A percentile compares a stretch with the other conserved stretches of the same genome.
Evolutionary conservation across 2,888 invertebrate species (phyloP).

Genomic region (Gisinianus flammeolus): DNA sequence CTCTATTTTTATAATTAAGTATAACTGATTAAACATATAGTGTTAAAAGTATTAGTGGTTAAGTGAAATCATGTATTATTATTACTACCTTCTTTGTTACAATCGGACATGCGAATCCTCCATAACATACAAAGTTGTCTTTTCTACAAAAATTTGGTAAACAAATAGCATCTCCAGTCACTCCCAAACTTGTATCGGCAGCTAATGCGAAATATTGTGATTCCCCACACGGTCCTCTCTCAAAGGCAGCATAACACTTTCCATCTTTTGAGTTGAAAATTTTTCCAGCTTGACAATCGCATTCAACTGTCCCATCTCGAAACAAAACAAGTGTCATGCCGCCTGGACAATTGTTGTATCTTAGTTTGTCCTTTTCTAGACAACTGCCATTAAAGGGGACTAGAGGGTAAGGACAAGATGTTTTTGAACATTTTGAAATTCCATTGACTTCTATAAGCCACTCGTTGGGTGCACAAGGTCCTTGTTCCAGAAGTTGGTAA

Average conservation of each 20-base stretch:
- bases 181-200: not conserved
- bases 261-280: slow-evolving; percentile 43
- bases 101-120: not conserved
- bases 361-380: too few species aligned
- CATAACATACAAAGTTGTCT: slow-evolving; percentile 48
- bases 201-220: slow-evolving; percentile 33
- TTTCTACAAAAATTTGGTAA: slow-evolving; percentile 43
- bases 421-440: slow-evolving; percentile 1
- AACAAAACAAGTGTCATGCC: slow-evolving; percentile 43
- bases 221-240: slow-evolving; percentile 47
- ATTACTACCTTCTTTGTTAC: slow-evolving; percentile 1
- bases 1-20: slow-evolving; percentile 8
- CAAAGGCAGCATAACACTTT: slow-evolving; percentile 48
- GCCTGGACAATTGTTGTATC: slow-evolving; percentile 41
- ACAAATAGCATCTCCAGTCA: slow-evolving; percentile 36
- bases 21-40: not conserved
- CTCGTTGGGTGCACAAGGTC: slow-evolving; percentile 43
- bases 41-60: not conserved
- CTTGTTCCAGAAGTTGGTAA: slow-evolving; percentile 40
- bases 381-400: slow-evolving; percentile 25
- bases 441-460: slow-evolving; percentile 50
- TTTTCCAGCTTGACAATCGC: slow-evolving; percentile 47
- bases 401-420: slow-evolving; percentile 11
- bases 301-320: slow-evolving; percentile 51
- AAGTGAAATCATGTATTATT: not conserved